These are phyloP conservation scores for Calliopum simillimum DNA, from an alignment of 2,888 invertebrate species.

Conservation along the genomic window DNA sequence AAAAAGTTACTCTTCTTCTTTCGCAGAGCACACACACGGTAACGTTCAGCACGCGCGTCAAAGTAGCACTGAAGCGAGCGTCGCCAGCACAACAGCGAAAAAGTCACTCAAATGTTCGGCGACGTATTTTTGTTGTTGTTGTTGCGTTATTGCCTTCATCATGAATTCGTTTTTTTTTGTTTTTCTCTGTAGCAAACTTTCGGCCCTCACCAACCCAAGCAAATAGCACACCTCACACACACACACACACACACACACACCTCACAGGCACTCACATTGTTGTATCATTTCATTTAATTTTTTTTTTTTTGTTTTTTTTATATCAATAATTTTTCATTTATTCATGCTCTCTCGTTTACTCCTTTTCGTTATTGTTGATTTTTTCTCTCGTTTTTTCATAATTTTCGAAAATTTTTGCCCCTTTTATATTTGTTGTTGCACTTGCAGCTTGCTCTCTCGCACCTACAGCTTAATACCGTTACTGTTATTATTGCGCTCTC, in stretches of 20 bases:
- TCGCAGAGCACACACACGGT: slow-evolving; percentile 40
- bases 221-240: slow-evolving; percentile 32
- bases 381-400: slow-evolving; percentile 25
- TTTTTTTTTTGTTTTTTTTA: too few species aligned
- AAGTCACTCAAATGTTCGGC: slow-evolving; percentile 56
- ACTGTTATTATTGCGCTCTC: background rate
- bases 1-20: background rate
- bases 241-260: slow-evolving; percentile 28
- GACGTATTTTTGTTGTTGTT: background rate
- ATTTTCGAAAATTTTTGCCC: slow-evolving; percentile 11
- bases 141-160: slow-evolving; percentile 12
- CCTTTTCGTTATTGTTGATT: slow-evolving; percentile 34
- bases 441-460: slow-evolving; percentile 14
- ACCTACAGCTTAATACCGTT: background rate
- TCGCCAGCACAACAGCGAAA: slow-evolving; percentile 60
- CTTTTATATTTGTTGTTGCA: background rate
- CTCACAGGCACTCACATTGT: slow-evolving; percentile 13
- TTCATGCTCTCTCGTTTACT: slow-evolving; percentile 45
- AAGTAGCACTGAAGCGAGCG: slow-evolving; percentile 68
- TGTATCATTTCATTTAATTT: slow-evolving; percentile 4
- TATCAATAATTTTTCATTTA: slow-evolving; percentile 14
- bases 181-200: slow-evolving; percentile 11
- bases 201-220: slow-evolving; percentile 11
- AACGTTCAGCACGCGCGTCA: slow-evolving; percentile 68
- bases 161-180: slow-evolving; percentile 23